A percentile compares a stretch with the other conserved stretches of the same genome.
Conservation (phyloP, 2,113 vertebrate species). For the Chionis minor region DNA sequence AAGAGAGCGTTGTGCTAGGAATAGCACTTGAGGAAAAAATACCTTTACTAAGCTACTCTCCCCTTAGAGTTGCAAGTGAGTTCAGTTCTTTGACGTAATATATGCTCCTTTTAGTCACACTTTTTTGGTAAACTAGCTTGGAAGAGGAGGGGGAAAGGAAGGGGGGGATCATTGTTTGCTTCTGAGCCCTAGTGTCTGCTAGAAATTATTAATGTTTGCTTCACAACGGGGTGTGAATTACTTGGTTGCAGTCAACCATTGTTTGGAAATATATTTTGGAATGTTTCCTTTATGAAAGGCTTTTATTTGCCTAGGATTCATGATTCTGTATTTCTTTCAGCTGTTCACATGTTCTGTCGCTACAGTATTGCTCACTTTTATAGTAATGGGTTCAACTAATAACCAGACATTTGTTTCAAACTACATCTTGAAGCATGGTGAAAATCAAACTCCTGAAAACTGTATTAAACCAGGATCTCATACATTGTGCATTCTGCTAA, state of each 20-base stretch:
- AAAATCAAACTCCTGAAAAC: constrained; percentile 24
- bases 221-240: constrained; percentile 50
- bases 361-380: constrained; percentile 2
- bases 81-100: not conserved
- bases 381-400: constrained; percentile 19
- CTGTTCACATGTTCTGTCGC: not conserved
- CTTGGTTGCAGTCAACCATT: constrained; percentile 63
- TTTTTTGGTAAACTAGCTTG: not conserved
- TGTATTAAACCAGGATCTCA: not conserved
- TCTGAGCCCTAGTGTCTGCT: constrained; percentile 35
- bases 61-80: not conserved
- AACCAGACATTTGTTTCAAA: constrained; percentile 6
- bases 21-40: not conserved
- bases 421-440: not conserved
- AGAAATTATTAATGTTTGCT: constrained; percentile 57
- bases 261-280: constrained; percentile 64
- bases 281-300: constrained; percentile 47
- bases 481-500: not conserved
- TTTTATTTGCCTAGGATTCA: constrained; percentile 44
- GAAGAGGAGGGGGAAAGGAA: not conserved
- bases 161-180: not conserved
- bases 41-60: not conserved
- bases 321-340: constrained; percentile 50
- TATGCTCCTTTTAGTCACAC: not conserved
- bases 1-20: not conserved